Evolutionary conservation across 1,140 invertebrate species (phyloP), one percentile per base, ranked within the genome.

Genomic region (Drosophila tristis): DNA sequence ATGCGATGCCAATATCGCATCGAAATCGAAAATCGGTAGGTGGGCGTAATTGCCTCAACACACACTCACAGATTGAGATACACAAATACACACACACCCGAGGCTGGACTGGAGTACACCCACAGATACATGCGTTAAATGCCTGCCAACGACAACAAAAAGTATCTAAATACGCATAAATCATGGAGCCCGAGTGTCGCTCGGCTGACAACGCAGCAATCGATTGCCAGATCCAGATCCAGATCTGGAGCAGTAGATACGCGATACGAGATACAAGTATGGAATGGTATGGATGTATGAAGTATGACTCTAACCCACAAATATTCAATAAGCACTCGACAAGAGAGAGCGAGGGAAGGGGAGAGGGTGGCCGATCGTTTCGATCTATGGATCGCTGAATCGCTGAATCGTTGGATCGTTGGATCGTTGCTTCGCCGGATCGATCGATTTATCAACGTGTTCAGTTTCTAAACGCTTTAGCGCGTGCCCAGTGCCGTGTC

Each of bases 11-110:
- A 66, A 74, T 79, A 67, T 63, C 35, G 11, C 11, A 61, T 79
- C 64, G 76, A 79, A 79, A 74, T 74, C 48, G 76, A 79, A 70
- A 79, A 59, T 68, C 59, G 31, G 44, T 57, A 56, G 47, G 82
- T 86, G 84, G 82, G 82, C 84, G 82, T 86, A 86, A 87, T 86
- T 86, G 82, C 82, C 82, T 76, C 84, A 76, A 87, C 75, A 81
- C 75, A 64, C 74, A 72, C 11, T 2, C 35, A 56, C 59, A 42
- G 29, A 35, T 49, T 9, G 31, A 9, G 9, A 9, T 35, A 70
- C 65, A 70, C 16, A 13, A 25, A 63, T 16, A 16, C 45, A 68
- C 13, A 51, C 50, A 55, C 67, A 61, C 48, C 29, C 15, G 15
- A 6, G 5, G 7, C 35, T 39, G 35, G 11, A 13, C 35, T 39